Base-by-base conservation (phyloP, 2,113 vertebrate species). In the Grus americana region DNA sequence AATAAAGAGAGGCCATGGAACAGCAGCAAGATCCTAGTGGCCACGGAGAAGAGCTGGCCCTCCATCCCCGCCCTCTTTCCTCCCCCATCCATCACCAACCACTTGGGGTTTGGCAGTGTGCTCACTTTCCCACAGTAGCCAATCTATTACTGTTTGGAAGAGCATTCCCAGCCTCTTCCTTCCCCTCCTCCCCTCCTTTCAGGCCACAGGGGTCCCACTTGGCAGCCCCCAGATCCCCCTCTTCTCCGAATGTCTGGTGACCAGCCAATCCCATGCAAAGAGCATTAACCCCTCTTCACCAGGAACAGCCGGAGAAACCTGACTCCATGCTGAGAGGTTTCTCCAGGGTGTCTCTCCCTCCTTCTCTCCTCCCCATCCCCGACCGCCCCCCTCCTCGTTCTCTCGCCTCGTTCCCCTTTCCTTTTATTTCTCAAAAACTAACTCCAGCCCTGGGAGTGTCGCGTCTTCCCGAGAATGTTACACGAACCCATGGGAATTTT, bases 91-190 rank as follows among this genome's bases (percentile, higher is more conserved):
- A 94, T 96, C 87, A 92, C 92, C 81, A 85, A 12, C 93, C 90
- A 96, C 87, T 96, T 94, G 93, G 95, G 92, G 92, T 82, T 98
- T 98, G 97, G 96, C 97, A 97, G 61, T 23, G 73, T 12, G 34
- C 90, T 97, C 80, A 70, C 80, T 97, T 97, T 98, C 96, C 96
- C 97, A 98, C 97, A 97, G 97, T 97, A 98, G 97, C 96, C 7
- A 1, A 96, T 93, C 91, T 96, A 93, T 97, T 96, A 90, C 93
- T 91, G 78, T 75, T 96, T 91, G 90, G 95, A 96, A 97, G 52
- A 92, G 85, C 40, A 9, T 84, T 92, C 68, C 83, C 81, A 82
- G 84, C 46, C 47, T 89, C 84, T 86, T 87, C 95, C 92, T 90
- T 80, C 93, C 91, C 88, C 94, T 92, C 88, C 92, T 91, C 86